Evolutionary conservation across 2,113 vertebrate genomes (phyloP), one percentile per base, ranked within the genome.

Genomic region (Papio anubis): DNA sequence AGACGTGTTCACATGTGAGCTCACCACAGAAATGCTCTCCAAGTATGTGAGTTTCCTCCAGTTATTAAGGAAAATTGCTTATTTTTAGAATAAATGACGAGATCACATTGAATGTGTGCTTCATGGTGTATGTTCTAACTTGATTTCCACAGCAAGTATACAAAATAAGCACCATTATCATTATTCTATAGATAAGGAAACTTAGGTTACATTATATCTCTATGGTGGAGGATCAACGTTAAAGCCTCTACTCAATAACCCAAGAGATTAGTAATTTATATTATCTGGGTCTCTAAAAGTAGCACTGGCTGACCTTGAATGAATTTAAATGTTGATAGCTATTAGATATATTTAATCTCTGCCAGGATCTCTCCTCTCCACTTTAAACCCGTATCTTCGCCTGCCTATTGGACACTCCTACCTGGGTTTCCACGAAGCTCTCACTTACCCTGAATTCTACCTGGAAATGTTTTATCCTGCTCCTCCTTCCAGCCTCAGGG

Each of bases 41-140:
- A 5, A 2, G n/a, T 0, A 0, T 3, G 8, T 0, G 25, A 0
- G 10, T 16, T 30, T 30, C 18, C 12, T 6, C 55, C 4, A 4
- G 57, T 8, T 12, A 18, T 9, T 10, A 35, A 17, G 45, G 64
- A 30, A 50, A 8, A 6, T 0, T 0, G 14, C 7, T 68, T 35
- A 5, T 3, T 14, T 38, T 9, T 17, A 2, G 59, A 38, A 10
- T 18, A 11, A 55, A 7, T 3, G 82, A 25, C 61, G 3, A 18
- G 21, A 30, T 9, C 2, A 4, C 0, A 10, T 12, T 6, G 64
- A 12, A 25, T 5, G 14, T 1, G 84, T 14, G 61, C 12, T 64
- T 12, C 13, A 12, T 14, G 27, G 61, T 32, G 12, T 64, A 30
- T 14, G 27, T 14, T 12, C 3, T n/a, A 1, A 1, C 0, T 10